Conservation (phyloP, 1,140 invertebrate species). For the Drosophila insularis region DNA sequence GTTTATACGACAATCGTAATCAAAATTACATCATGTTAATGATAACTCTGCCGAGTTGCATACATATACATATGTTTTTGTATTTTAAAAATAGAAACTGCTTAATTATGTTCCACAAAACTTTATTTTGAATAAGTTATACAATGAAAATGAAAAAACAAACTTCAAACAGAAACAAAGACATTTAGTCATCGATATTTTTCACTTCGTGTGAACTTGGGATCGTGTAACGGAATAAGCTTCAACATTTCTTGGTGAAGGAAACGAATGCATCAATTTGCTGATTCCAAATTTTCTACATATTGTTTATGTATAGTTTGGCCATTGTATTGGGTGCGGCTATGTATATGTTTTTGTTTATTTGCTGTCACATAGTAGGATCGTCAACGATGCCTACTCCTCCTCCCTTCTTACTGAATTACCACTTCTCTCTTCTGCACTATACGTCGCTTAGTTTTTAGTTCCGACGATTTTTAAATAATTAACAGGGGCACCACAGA, state of each 20-base stretch:
- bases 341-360: not conserved
- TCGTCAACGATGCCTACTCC: not conserved
- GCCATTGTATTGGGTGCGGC: not conserved
- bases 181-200: not conserved
- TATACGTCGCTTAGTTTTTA: not conserved
- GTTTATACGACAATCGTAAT: not conserved
- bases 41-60: too few relatives aligned
- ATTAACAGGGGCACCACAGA: slow-evolving; percentile 43
- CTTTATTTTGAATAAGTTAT: not conserved
- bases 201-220: not conserved
- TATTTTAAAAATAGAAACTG: too few relatives aligned
- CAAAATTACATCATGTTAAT: too few relatives aligned
- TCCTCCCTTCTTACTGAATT: not conserved
- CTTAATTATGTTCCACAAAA: too few relatives aligned
- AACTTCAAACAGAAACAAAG: not conserved
- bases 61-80: too few relatives aligned
- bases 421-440: not conserved
- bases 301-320: not conserved
- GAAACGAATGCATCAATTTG: not conserved
- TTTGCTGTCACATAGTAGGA: not conserved
- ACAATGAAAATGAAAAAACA: not conserved
- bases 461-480: slow-evolving; percentile 27
- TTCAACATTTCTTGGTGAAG: not conserved
- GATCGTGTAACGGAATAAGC: not conserved
- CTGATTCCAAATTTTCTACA: slow-evolving; percentile 1